Base-by-base conservation (phyloP, 2,888 invertebrate species). In the Aethes cnicana region DNA sequence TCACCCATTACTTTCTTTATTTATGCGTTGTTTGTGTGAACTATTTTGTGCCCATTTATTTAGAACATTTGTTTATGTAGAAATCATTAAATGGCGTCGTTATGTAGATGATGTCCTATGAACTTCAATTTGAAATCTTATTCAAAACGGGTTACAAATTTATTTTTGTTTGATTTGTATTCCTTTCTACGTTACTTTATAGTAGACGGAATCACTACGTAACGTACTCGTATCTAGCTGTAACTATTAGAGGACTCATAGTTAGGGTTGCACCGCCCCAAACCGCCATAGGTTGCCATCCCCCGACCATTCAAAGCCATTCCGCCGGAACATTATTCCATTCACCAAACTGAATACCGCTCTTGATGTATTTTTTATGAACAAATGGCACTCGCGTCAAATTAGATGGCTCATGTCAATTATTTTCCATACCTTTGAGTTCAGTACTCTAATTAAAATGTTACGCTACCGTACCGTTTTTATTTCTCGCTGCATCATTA, bases 361-460 rank as follows among this genome's bases (percentile, higher is more conserved):
- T 49, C 54, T 64, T 62, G 64, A 67, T 62, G 69, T 62, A 62
- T 74, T 64, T 59, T 77, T 76, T 74, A 71, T 76, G 64, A 62
- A 63, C 77, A 75, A 79, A 78, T 77, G 77, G 71, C 82, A 79
- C 80, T 83, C 77, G 69, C 58, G 49, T 77, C 73, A 83, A 81
- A 84, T 85, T 81, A 82, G 79, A 79, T 73, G 78, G 70, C 78
- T 81, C 80, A 76, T 78, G 72, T 70, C 78, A 81, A 78, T 84
- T 80, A 78, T 77, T 71, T 69, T 65, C 66, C 52, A 9, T 77
- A 70, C 62, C 72, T 69, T 70, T 68, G 71, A 69, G 68, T 75
- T 72, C 81, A 82, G 83, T 81, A 72, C 74, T 72, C 81, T 89
- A 86, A 89, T 88, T 89, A 87, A 87, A 87, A 84, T 81, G 82